phyloP scores from a whole-genome alignment of 2,113 vertebrate genomes.

The Petrocephalus microphthalmus region DNA sequence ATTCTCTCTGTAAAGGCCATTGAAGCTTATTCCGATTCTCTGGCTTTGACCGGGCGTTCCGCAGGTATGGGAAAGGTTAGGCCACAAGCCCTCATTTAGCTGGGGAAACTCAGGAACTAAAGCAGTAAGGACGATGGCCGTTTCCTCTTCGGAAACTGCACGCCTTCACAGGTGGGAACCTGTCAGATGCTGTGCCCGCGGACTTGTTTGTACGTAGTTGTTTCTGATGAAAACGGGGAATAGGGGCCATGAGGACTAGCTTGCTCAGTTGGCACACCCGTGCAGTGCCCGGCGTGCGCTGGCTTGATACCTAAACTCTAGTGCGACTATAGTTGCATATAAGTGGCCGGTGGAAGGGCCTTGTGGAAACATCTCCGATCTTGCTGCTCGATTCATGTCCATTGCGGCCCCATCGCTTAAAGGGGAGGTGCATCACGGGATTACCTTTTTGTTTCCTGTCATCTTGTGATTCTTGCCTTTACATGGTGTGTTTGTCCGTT shows the following conservation, averaged over 20 bases:
- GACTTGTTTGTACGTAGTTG: neutral
- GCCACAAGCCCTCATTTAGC: neutral
- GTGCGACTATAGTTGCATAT: neutral
- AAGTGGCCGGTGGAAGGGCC: neutral
- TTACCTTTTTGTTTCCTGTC: neutral
- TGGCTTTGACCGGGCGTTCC: neutral
- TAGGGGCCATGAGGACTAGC: neutral
- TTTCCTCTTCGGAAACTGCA: neutral
- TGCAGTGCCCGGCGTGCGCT: too few species aligned
- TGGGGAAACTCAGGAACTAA: neutral
- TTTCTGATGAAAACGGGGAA: neutral
- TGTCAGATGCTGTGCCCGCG: neutral
- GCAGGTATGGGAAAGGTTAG: neutral
- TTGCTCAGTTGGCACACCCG: neutral
- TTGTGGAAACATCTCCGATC: neutral
- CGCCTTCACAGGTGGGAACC: neutral
- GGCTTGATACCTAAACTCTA: neutral
- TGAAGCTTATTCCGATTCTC: constrained; percentile 24
- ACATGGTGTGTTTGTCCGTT: neutral
- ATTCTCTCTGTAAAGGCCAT: constrained; percentile 42
- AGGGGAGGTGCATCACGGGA: too few species aligned
- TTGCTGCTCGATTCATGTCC: neutral
- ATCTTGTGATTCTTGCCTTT: neutral
- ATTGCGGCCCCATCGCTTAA: too few species aligned
- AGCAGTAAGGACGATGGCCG: neutral